Conservation (phyloP, 1,140 invertebrate species). For the Mamestra configurata region DNA sequence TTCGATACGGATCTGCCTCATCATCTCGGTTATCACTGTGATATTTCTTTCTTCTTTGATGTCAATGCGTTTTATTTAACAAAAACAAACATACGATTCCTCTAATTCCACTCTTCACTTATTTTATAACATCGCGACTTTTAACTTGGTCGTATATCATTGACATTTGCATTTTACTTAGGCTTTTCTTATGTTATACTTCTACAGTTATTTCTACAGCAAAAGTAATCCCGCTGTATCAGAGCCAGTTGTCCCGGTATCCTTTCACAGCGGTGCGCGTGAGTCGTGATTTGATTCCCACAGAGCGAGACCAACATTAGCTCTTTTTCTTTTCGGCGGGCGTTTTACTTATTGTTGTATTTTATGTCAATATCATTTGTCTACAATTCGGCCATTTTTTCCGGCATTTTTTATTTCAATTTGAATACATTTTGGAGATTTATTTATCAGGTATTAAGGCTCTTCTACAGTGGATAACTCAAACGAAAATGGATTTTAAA, state of each 20-base stretch:
- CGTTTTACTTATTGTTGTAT: constrained; percentile 37
- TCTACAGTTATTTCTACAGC: not conserved
- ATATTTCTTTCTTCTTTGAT: too few relatives aligned
- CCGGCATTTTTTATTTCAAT: not conserved
- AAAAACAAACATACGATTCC: too few relatives aligned
- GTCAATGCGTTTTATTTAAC: too few relatives aligned
- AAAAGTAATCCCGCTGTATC: constrained; percentile 65
- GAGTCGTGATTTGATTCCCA: constrained; percentile 87
- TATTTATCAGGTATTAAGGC: not conserved
- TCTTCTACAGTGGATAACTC: too few relatives aligned
- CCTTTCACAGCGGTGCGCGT: constrained; percentile 79
- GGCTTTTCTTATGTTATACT: not conserved
- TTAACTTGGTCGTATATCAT: too few relatives aligned
- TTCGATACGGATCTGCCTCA: too few relatives aligned
- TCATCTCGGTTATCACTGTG: too few relatives aligned
- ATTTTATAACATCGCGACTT: too few relatives aligned
- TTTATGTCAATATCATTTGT: constrained; percentile 47
- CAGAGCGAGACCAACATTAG: constrained; percentile 62
- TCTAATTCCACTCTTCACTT: too few relatives aligned
- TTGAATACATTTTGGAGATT: not conserved
- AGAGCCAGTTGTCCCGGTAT: constrained; percentile 62
- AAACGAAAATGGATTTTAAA: too few relatives aligned
- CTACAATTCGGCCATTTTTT: not conserved
- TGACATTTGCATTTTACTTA: not conserved
- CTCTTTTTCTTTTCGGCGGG: constrained; percentile 55